These are phyloP conservation scores for Tipula helvola DNA, from an alignment of 2,888 invertebrate species.

Conservation along the genomic window DNA sequence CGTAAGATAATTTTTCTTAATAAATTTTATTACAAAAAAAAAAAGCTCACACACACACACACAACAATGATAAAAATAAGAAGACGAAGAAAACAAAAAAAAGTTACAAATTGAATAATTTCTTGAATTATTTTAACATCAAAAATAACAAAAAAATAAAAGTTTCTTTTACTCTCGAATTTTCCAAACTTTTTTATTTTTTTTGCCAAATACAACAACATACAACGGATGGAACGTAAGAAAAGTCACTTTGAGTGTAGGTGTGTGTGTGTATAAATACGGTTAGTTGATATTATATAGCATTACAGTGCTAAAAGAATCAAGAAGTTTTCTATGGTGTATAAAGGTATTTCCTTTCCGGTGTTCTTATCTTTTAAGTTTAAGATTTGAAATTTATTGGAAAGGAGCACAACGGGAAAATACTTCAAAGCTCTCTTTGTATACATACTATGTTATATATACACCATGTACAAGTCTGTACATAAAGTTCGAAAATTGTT, in stretches of 20 bases:
- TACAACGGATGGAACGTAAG: not conserved
- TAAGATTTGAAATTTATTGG: not conserved
- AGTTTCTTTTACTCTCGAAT: not conserved
- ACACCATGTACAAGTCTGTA: not conserved
- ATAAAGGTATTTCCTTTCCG: not conserved
- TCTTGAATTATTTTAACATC: not conserved
- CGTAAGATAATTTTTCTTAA: not conserved
- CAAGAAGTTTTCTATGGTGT: not conserved
- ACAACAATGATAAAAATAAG: not conserved
- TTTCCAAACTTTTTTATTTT: not conserved
- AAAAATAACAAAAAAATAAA: not conserved
- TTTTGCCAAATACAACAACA: not conserved
- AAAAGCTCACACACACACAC: not conserved
- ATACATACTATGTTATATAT: not conserved
- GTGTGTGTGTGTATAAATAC: not conserved
- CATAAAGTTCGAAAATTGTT: not conserved
- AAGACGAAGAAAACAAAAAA: not conserved
- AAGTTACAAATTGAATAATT: conserved; percentile 4
- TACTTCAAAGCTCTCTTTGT: not conserved
- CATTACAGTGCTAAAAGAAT: not conserved
- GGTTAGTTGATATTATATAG: not conserved
- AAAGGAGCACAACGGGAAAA: not conserved
- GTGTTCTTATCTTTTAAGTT: not conserved
- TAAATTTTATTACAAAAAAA: not conserved
- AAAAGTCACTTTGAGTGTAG: not conserved